Conservation (phyloP, 2,797 vertebrate species). For the Hapalemur alaotrensis region DNA sequence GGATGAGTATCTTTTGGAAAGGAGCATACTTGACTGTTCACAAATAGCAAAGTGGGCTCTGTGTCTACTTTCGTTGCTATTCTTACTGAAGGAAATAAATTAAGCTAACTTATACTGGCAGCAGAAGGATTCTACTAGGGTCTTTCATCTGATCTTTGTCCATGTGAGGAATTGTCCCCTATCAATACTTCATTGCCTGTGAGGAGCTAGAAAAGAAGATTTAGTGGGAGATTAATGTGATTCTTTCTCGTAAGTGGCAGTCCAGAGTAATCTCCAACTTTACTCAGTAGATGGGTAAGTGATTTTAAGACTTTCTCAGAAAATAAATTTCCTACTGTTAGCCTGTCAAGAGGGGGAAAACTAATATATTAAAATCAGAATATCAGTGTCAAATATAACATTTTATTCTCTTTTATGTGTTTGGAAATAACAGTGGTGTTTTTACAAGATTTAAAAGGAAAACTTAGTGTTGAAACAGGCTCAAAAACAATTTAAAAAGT, state of each 20-base stretch:
- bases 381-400: not conserved
- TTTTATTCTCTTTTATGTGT: conserved; percentile 45
- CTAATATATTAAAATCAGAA: conserved; percentile 13
- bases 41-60: conserved; percentile 37
- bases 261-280: conserved; percentile 56
- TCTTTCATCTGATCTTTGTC: conserved; percentile 53
- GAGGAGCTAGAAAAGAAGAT: conserved; percentile 60
- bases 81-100: conserved; percentile 53
- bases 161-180: conserved; percentile 53
- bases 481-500: conserved; percentile 27
- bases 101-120: conserved; percentile 35
- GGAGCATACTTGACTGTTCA: conserved; percentile 26
- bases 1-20: conserved; percentile 58
- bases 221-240: conserved; percentile 63
- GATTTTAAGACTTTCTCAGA: conserved; percentile 61
- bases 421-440: not conserved
- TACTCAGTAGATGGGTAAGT: conserved; percentile 68
- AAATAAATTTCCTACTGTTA: conserved; percentile 22
- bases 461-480: conserved; percentile 18
- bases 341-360: not conserved
- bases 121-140: conserved; percentile 13
- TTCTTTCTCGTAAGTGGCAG: conserved; percentile 58
- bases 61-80: conserved; percentile 34
- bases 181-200: conserved; percentile 42
- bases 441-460: not conserved